These are phyloP conservation scores for Trachemys scripta DNA, from an alignment of 2,113 vertebrate species.

Conservation along the genomic window DNA sequence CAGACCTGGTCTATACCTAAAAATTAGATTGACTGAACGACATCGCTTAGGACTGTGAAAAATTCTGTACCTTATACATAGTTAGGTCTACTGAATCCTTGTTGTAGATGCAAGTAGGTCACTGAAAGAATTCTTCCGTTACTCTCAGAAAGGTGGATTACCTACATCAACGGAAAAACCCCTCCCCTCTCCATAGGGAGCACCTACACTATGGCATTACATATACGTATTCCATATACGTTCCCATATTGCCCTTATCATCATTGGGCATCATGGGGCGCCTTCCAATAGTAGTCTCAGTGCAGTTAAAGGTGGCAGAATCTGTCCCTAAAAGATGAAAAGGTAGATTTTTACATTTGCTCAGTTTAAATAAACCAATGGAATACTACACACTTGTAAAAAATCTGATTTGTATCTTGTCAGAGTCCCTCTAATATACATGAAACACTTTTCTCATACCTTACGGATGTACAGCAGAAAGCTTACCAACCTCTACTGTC, in stretches of 20 bases:
- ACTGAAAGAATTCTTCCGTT: neutral
- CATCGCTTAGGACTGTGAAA: neutral
- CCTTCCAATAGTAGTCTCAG: neutral
- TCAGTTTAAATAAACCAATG: neutral
- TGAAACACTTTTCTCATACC: neutral
- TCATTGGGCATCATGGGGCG: accelerated
- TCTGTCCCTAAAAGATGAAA: neutral
- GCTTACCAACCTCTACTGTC: neutral
- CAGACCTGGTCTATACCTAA: no score
- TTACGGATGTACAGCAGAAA: neutral
- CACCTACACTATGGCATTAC: neutral
- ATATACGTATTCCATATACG: neutral
- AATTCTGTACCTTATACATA: neutral
- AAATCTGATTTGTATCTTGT: neutral
- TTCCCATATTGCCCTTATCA: neutral
- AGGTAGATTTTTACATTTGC: neutral
- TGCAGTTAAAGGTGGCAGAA: neutral
- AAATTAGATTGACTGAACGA: neutral
- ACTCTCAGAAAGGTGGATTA: neutral
- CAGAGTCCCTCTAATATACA: neutral
- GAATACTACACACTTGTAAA: neutral
- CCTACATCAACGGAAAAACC: neutral
- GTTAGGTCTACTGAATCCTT: neutral
- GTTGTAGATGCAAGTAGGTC: neutral
- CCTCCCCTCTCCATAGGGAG: neutral